Percentiles rank a stretch among this genome's conserved stretches.
phyloP scores from a whole-genome alignment of 2,888 invertebrate genomes.

The Agriotes lineatus region DNA sequence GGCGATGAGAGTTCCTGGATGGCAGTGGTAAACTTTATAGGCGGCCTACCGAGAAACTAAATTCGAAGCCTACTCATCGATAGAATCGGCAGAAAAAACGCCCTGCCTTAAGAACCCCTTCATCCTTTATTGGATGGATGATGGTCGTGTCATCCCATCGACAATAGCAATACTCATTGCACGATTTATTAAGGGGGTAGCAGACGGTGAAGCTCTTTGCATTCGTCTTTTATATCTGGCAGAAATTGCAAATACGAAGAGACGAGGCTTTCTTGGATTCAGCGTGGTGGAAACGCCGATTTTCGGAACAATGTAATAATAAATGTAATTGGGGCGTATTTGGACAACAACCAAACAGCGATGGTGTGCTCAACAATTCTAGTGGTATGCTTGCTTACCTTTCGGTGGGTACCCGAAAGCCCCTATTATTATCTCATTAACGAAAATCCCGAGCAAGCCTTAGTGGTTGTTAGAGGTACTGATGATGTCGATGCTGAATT shows the following conservation, averaged over 20 bases:
- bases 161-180: slow-evolving; percentile 70
- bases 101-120: slow-evolving; percentile 72
- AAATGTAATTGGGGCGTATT: slow-evolving; percentile 65
- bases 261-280: slow-evolving; percentile 71
- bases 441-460: slow-evolving; percentile 65
- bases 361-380: slow-evolving; percentile 66
- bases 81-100: slow-evolving; percentile 74
- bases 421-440: slow-evolving; percentile 68
- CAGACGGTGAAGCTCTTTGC: slow-evolving; percentile 65
- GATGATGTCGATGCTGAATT: slow-evolving; percentile 67
- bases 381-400: slow-evolving; percentile 65
- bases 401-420: slow-evolving; percentile 72
- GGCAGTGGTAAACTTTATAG: slow-evolving; percentile 75
- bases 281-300: slow-evolving; percentile 71
- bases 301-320: slow-evolving; percentile 69
- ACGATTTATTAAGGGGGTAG: slow-evolving; percentile 72
- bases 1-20: slow-evolving; percentile 72
- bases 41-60: slow-evolving; percentile 73
- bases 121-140: slow-evolving; percentile 75
- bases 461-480: slow-evolving; percentile 67
- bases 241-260: slow-evolving; percentile 71
- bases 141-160: slow-evolving; percentile 71
- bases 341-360: slow-evolving; percentile 68
- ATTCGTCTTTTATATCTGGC: slow-evolving; percentile 72
- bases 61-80: slow-evolving; percentile 76